A percentile compares a stretch with the other conserved stretches of the same genome.
Evolutionary conservation across 2,113 vertebrate species (phyloP).

Genomic region (Centropus unirufus): DNA sequence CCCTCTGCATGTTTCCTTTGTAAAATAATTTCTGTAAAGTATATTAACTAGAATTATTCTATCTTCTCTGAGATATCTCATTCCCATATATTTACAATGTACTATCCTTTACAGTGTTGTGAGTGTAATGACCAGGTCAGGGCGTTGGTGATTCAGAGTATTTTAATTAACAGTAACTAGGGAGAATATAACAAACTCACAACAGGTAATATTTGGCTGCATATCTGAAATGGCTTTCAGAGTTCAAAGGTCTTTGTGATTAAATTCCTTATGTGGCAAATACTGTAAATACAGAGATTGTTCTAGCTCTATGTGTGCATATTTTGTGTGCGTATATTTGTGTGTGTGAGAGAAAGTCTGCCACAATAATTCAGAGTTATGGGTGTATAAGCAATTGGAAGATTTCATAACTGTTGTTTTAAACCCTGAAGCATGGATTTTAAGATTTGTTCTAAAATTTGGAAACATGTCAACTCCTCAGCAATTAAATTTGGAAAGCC

Average conservation of each 20-base stretch:
- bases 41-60: background rate
- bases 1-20: background rate
- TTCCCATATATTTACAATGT: background rate
- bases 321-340: rapidly evolving
- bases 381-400: background rate
- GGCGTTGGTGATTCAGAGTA: background rate
- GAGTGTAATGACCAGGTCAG: background rate
- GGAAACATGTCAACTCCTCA: background rate
- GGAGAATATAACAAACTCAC: background rate
- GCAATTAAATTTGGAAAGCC: background rate
- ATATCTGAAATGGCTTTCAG: background rate
- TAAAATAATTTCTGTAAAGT: background rate
- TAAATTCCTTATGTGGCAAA: background rate
- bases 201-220: background rate
- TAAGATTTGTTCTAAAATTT: background rate
- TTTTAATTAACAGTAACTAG: background rate
- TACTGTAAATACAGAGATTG: background rate
- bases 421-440: background rate
- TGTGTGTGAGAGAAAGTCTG: background rate
- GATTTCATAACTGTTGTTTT: background rate
- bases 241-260: background rate
- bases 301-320: background rate
- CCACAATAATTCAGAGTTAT: background rate
- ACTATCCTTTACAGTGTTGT: background rate
- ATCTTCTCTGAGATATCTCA: background rate